phyloP scores from a whole-genome alignment of 1,140 invertebrate species.

The Scaptomyza graminum region DNA sequence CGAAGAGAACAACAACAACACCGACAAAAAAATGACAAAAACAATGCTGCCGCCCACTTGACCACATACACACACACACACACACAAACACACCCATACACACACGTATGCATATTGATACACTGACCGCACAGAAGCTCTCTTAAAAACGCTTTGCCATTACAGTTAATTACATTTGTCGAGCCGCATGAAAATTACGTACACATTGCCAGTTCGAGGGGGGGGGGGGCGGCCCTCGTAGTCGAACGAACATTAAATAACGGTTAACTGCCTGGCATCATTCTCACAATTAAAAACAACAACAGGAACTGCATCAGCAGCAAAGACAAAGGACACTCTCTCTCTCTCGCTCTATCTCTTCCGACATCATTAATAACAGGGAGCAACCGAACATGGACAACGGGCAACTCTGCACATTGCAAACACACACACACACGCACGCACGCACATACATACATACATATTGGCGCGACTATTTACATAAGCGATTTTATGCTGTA shows the following conservation, averaged over 20 bases:
- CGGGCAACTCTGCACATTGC: conserved; percentile 34
- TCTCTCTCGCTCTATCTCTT: conserved; percentile 32
- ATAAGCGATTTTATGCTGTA: conserved; percentile 76
- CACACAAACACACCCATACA: conserved; percentile 1
- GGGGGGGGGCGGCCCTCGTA: conserved; percentile 12
- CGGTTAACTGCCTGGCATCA: conserved; percentile 64
- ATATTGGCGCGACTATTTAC: conserved; percentile 58
- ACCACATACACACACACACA: conserved; percentile 29
- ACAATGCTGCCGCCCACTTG: conserved; percentile 37
- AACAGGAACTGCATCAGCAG: conserved; percentile 9
- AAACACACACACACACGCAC: conserved; percentile 28
- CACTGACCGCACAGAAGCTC: conserved; percentile 29
- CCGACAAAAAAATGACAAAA: conserved; percentile 5
- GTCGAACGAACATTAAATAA: conserved; percentile 67
- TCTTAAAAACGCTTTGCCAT: conserved; percentile 40
- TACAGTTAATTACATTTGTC: conserved; percentile 79
- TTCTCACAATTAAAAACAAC: conserved; percentile 52
- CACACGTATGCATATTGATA: conserved; percentile 18
- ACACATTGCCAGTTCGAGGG: conserved; percentile 42
- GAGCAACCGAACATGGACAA: conserved; percentile 43
- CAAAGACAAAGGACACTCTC: conserved; percentile 20
- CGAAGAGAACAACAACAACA: conserved; percentile 34
- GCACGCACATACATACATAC: conserved; percentile 29
- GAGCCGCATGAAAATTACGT: conserved; percentile 71
- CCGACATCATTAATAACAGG: conserved; percentile 77